Evolutionary conservation across 53 echinoderm and acorn worm species (phyloP).

Genomic region (Zoroaster sp.): DNA sequence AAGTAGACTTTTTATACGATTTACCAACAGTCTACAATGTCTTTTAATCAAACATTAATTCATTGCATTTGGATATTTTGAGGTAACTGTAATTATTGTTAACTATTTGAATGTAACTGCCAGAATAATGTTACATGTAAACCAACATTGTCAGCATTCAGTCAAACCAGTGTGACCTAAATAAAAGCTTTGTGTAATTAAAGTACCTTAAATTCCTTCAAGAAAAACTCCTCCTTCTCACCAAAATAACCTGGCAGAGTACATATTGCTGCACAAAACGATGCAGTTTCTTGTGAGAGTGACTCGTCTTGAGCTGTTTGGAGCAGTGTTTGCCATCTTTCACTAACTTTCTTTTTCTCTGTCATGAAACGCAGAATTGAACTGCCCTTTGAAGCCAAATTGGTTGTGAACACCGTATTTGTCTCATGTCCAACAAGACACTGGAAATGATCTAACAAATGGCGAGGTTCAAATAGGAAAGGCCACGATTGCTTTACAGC

Average conservation of each 20-base stretch:
- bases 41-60: no score
- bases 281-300: background rate
- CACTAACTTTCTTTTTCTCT: background rate
- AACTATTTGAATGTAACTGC: no score
- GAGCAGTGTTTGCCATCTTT: background rate
- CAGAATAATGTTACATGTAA: no score
- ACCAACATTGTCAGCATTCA: no score
- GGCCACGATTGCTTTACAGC: background rate
- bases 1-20: no score
- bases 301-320: background rate
- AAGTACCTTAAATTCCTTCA: constrained; percentile 1
- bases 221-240: background rate
- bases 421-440: background rate
- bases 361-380: background rate
- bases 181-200: background rate
- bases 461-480: background rate
- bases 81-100: no score
- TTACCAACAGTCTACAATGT: no score
- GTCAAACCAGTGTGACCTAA: no score
- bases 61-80: no score
- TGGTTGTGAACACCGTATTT: background rate
- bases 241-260: background rate
- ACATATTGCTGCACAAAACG: background rate
- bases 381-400: background rate
- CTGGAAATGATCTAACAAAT: background rate